Evolutionary conservation across 2,888 invertebrate genomes (phyloP).

Genomic region (Aspidiotus rigidus): DNA sequence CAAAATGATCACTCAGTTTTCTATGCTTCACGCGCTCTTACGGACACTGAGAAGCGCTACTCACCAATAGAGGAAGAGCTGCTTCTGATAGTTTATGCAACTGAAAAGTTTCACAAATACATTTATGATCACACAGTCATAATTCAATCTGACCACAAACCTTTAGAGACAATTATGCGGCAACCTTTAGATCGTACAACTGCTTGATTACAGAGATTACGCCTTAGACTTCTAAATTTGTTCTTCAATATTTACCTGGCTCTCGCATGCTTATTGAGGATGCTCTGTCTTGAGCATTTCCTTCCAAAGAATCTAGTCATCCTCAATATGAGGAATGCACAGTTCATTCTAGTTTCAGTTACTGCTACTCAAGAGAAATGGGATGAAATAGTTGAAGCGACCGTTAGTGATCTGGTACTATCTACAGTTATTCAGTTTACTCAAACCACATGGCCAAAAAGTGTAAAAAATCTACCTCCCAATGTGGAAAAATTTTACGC

Average conservation of each 20-base stretch:
- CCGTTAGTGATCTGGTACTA: too few relatives aligned
- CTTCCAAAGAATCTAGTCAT: neutral
- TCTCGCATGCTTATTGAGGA: neutral
- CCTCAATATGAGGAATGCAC: neutral
- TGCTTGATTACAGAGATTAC: conserved; percentile 38
- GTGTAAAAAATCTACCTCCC: too few relatives aligned
- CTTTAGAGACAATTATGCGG: conserved; percentile 40
- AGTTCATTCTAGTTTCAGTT: too few relatives aligned
- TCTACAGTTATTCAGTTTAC: too few relatives aligned
- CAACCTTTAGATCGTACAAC: conserved; percentile 38
- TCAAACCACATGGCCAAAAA: too few relatives aligned
- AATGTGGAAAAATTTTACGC: too few relatives aligned
- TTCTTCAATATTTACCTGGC: neutral
- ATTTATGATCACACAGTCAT: conserved; percentile 39
- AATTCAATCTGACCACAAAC: conserved; percentile 41
- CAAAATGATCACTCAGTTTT: conserved; percentile 40
- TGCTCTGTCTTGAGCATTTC: neutral
- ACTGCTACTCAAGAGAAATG: neutral
- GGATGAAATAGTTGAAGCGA: neutral
- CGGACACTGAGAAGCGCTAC: conserved; percentile 38
- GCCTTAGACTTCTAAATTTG: neutral
- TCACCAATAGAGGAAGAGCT: conserved; percentile 42
- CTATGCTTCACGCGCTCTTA: conserved; percentile 41
- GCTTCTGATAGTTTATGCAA: conserved; percentile 40
- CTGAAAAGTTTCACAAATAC: conserved; percentile 41